A percentile compares a stretch with the other conserved stretches of the same genome.
These are phyloP conservation scores for Calypte anna DNA, from an alignment of 2,113 vertebrate genomes.

Conservation along the genomic window DNA sequence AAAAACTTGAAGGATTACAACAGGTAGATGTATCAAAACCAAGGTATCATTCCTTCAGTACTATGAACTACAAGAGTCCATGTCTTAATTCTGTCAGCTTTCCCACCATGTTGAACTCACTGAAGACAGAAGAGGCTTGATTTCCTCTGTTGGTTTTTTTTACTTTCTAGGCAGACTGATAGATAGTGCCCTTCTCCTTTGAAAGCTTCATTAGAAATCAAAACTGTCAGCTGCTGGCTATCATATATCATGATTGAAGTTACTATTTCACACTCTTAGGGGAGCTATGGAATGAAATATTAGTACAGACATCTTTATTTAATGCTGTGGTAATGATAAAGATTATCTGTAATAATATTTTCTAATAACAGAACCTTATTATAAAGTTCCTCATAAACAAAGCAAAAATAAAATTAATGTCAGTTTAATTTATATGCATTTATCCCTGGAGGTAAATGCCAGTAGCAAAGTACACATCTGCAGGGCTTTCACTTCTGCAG, in stretches of 20 bases:
- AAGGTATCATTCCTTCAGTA: not conserved
- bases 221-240: not conserved
- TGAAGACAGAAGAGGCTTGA: not conserved
- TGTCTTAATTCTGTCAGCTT: not conserved
- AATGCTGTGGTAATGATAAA: constrained; percentile 5
- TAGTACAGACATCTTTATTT: not conserved
- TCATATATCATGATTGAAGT: not conserved
- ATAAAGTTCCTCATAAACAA: constrained; percentile 30
- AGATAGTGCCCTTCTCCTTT: not conserved
- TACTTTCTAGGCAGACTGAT: not conserved
- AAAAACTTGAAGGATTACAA: not conserved
- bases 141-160: not conserved
- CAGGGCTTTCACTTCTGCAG: not conserved
- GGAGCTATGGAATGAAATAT: constrained; percentile 8
- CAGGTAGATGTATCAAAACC: not conserved
- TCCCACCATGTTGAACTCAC: not conserved
- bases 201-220: not conserved
- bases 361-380: not conserved
- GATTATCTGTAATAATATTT: not conserved
- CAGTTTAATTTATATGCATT: not conserved
- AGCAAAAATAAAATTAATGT: not conserved
- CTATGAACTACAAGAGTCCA: rapidly evolving
- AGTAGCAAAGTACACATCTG: not conserved
- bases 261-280: not conserved
- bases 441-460: not conserved